Percentiles rank a stretch among this genome's conserved stretches.
These are phyloP conservation scores for Arnoldichthys spilopterus DNA, from an alignment of 2,797 vertebrate species.

Conservation along the genomic window DNA sequence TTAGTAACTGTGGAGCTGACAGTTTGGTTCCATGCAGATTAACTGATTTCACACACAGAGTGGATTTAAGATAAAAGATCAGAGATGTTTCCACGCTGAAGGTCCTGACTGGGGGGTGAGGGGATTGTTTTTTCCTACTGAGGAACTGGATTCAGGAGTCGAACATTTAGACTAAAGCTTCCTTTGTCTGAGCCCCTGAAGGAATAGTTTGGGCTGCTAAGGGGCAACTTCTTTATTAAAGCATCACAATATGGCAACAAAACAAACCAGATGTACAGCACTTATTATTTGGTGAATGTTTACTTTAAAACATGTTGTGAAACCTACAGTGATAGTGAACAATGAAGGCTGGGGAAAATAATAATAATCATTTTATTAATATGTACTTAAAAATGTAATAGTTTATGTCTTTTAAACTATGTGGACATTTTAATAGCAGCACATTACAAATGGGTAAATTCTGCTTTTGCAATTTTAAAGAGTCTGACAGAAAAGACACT, in stretches of 20 bases:
- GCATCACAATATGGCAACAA: too few species aligned
- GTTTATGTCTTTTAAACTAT: too few species aligned
- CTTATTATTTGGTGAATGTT: too few species aligned
- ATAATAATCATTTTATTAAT: too few species aligned
- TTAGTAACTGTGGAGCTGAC: neutral
- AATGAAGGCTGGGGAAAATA: too few species aligned
- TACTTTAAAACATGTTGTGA: too few species aligned
- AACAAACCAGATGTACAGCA: too few species aligned
- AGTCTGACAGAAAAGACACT: neutral
- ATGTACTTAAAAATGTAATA: too few species aligned
- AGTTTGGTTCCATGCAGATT: neutral
- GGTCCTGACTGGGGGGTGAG: neutral
- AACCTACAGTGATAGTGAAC: too few species aligned
- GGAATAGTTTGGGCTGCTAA: neutral
- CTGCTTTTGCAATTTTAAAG: neutral
- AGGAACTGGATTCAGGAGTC: neutral
- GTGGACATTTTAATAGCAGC: neutral
- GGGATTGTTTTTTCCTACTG: neutral
- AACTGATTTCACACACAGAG: neutral
- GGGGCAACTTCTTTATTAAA: too few species aligned
- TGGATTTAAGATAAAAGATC: neutral
- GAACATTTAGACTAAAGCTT: neutral
- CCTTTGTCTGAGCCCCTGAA: neutral
- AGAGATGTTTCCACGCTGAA: neutral
- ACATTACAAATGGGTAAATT: neutral